Base-by-base conservation (phyloP, 2,797 vertebrate genomes). In the Adrianichthys oophorus region DNA sequence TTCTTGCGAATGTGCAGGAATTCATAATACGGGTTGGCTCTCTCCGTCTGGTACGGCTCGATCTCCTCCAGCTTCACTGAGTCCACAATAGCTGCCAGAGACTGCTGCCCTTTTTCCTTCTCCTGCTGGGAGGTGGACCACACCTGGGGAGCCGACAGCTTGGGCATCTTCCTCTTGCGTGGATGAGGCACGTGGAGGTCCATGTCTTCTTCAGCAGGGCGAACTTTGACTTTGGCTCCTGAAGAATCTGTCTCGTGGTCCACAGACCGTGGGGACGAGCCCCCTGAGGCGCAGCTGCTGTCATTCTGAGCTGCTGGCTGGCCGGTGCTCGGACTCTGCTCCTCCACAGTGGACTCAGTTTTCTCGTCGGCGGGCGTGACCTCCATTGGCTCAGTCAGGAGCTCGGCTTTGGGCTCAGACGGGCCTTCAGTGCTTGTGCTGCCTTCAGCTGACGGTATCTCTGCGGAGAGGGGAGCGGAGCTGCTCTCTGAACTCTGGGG, bases 1-100 rank as follows among this genome's bases (percentile, higher is more conserved):
- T 98, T 98, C 85, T 90, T 97, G 48, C 97, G 91, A 86, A 99
- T 99, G 83, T 99, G 98, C 79, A 99, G 89, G 76, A 95, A 99
- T 75, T 99, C 97, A 68, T 98, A 99, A 86, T 99, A 99, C 0
- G 98, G 97, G 91, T 99, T 99, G 73, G 97, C 95, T 54, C 97
- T 90, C 77, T 99, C 98, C 0, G 97, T 96, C 88, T 95, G 97
- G 77, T 99, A 99, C 1, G 98, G 98, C 66, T 98, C 87, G 21
- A 99, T 99, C 88, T 99, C 97, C 84, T 99, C 98, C 62, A 99
- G 91, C 87, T 99, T 99, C 46, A 99, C 86, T 18, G 96, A 94
- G 84, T 98, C 98, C 78, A 98, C 97, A 1, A 99, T 87, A 18
- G 95, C 96, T 15, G 97, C 97, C 48, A 99, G 84, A 0, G 97